Percentiles rank a stretch among this genome's conserved stretches.
Conservation (phyloP, 2,797 vertebrate species). For the Pteronotus mesoamericanus region DNA sequence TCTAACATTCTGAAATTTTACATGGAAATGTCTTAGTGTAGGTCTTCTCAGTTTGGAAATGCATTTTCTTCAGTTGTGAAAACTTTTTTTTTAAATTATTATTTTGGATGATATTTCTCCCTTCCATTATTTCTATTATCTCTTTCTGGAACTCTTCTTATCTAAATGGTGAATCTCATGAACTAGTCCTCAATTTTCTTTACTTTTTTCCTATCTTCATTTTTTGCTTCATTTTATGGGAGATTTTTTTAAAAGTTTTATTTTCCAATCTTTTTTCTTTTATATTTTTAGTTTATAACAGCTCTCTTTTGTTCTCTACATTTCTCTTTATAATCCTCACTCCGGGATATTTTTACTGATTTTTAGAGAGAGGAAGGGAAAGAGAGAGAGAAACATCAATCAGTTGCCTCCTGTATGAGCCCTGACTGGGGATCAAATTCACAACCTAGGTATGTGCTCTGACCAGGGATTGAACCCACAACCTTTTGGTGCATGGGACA, state of each 20-base stretch:
- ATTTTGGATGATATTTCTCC: neutral
- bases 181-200: neutral
- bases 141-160: neutral
- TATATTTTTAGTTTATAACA: neutral
- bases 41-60: neutral
- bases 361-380: too few species aligned
- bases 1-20: neutral
- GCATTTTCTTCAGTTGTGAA: neutral
- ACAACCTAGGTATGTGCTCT: neutral
- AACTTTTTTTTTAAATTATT: neutral
- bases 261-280: neutral
- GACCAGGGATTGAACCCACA: neutral
- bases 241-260: neutral
- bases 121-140: neutral
- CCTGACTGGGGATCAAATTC: neutral
- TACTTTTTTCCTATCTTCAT: neutral
- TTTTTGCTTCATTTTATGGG: neutral
- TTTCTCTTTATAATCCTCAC: neutral
- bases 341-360: too few species aligned
- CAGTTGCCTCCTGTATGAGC: too few species aligned
- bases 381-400: too few species aligned
- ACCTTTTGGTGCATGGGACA: neutral
- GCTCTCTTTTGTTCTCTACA: neutral
- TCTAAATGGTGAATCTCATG: neutral
- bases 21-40: neutral